Percentiles rank a stretch among this genome's conserved stretches.
These are phyloP conservation scores for Laticauda laticaudata DNA, from an alignment of 2,113 vertebrate genomes.

Conservation along the genomic window DNA sequence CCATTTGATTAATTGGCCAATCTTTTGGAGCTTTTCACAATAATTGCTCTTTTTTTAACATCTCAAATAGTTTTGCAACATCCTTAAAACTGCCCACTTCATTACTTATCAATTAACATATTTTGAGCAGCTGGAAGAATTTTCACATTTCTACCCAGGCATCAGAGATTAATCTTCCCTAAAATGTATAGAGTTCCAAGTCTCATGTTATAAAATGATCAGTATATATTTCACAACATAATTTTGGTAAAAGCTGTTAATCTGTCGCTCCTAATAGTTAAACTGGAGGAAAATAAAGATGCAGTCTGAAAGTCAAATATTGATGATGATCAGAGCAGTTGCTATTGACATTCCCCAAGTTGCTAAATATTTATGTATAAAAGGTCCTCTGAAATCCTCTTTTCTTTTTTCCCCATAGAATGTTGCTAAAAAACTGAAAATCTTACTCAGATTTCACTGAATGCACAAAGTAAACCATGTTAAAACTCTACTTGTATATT, in stretches of 20 bases:
- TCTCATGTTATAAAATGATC: not conserved
- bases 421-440: slow-evolving; percentile 4
- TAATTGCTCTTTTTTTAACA: not conserved
- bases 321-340: slow-evolving; percentile 26
- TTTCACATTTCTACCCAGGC: not conserved
- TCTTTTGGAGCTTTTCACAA: not conserved
- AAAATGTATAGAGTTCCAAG: slow-evolving; percentile 2
- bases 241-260: slow-evolving; percentile 38
- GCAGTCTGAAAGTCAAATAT: slow-evolving; percentile 34
- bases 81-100: not conserved
- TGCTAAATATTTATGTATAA: slow-evolving; percentile 41
- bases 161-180: not conserved
- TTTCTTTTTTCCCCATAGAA: not conserved
- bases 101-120: not conserved
- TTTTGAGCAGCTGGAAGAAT: not conserved
- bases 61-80: not conserved
- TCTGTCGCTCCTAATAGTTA: not conserved
- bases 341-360: slow-evolving; percentile 21
- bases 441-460: not conserved
- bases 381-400: slow-evolving; percentile 18
- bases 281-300: slow-evolving; percentile 29
- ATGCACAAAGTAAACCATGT: not conserved
- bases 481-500: not conserved
- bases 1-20: not conserved
- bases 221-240: slow-evolving; percentile 18